Percentiles rank a stretch among this genome's conserved stretches.
Conservation (phyloP, 2,113 vertebrate species). For the Burhinus bistriatus region DNA sequence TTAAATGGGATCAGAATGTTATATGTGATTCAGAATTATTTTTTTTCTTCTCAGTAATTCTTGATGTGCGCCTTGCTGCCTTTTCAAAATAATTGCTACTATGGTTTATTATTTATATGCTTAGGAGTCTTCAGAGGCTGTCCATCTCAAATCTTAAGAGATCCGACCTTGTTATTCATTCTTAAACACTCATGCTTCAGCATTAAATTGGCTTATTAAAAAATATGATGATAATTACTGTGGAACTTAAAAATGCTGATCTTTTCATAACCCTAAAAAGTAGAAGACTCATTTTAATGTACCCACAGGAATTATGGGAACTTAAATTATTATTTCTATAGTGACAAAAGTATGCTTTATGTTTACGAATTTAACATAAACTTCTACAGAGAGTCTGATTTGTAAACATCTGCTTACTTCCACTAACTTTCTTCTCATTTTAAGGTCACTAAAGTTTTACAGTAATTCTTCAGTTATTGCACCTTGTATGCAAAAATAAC, state of each 20-base stretch:
- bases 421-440: neutral
- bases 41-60: neutral
- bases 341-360: neutral
- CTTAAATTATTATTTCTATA: neutral
- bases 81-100: slow-evolving; percentile 8
- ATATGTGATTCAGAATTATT: neutral
- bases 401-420: neutral
- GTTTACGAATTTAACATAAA: neutral
- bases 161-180: neutral
- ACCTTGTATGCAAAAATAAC: neutral
- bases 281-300: neutral
- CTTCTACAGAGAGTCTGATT: neutral
- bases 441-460: neutral
- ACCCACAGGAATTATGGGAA: neutral
- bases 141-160: neutral
- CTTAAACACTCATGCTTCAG: neutral
- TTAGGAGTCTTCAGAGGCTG: neutral
- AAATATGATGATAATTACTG: neutral
- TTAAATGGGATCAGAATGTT: neutral
- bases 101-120: neutral
- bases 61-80: neutral
- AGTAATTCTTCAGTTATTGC: neutral
- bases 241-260: neutral
- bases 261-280: slow-evolving; percentile 1
- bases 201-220: slow-evolving; percentile 21